A percentile compares a stretch with the other conserved stretches of the same genome.
These are phyloP conservation scores for Mustela nigripes DNA, from an alignment of 2,113 vertebrate genomes.

Conservation along the genomic window DNA sequence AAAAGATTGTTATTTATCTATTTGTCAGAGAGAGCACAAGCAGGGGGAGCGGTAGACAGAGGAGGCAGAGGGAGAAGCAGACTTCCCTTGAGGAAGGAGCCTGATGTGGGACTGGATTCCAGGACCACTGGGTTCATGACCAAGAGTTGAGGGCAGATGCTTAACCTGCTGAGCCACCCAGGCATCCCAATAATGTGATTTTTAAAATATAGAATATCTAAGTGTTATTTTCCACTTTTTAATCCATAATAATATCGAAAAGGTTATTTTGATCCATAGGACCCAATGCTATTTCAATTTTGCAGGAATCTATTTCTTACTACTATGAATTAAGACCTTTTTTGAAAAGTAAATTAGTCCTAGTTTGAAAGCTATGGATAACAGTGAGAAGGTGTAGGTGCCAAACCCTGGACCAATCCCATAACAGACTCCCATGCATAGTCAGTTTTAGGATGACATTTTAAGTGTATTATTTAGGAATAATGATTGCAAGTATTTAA, in stretches of 20 bases:
- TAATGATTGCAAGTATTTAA: not conserved
- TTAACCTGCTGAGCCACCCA: not conserved
- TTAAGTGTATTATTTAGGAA: slow-evolving; percentile 31
- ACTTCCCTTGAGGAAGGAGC: not conserved
- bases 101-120: not conserved
- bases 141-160: not conserved
- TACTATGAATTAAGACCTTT: not conserved
- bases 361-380: not conserved
- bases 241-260: not conserved
- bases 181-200: not conserved
- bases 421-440: not conserved
- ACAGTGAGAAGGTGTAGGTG: not conserved
- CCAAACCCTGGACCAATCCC: not conserved
- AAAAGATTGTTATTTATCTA: not conserved
- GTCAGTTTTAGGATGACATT: slow-evolving; percentile 23
- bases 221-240: slow-evolving; percentile 32
- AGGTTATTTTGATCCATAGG: not conserved
- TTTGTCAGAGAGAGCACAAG: not conserved
- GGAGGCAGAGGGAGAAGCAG: too few species aligned
- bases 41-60: not conserved
- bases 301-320: not conserved
- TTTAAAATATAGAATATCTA: not conserved
- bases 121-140: not conserved
- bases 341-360: not conserved
- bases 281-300: not conserved